Conservation (phyloP, 2,797 vertebrate species). For the Helostoma temminkii region DNA sequence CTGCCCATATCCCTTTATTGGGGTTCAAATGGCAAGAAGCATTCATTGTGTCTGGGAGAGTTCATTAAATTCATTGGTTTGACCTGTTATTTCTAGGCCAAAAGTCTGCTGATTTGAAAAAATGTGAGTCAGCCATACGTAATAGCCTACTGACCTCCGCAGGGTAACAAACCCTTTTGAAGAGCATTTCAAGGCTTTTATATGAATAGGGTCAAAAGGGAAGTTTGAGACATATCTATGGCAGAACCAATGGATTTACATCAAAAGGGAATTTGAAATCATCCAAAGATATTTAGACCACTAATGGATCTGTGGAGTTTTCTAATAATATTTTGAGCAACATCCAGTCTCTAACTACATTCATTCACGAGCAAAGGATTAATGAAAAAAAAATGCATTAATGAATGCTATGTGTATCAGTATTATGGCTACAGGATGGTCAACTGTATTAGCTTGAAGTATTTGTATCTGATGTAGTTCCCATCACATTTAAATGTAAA, state of each 20-base stretch:
- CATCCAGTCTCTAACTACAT: slow-evolving; percentile 35
- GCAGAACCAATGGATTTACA: slow-evolving; percentile 89
- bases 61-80: slow-evolving; percentile 99
- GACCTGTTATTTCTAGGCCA: slow-evolving; percentile 98
- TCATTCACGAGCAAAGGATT: slow-evolving; percentile 25
- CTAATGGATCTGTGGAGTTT: slow-evolving; percentile 56
- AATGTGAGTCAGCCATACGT: slow-evolving; percentile 91
- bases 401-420: slow-evolving; percentile 12
- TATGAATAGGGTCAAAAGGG: slow-evolving; percentile 81
- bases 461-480: slow-evolving; percentile 55
- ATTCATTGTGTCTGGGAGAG: slow-evolving; percentile 93
- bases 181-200: slow-evolving; percentile 86
- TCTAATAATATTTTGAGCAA: slow-evolving; percentile 41
- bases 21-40: slow-evolving; percentile 98
- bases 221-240: slow-evolving; percentile 84
- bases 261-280: slow-evolving; percentile 86
- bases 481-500: slow-evolving; percentile 76
- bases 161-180: slow-evolving; percentile 88
- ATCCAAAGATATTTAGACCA: slow-evolving; percentile 83
- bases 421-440: neutral
- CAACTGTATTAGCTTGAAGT: slow-evolving; percentile 2
- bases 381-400: slow-evolving; percentile 13
- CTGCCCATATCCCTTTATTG: slow-evolving; percentile 97
- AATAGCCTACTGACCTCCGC: slow-evolving; percentile 87
- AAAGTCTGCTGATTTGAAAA: slow-evolving; percentile 99